Conservation (phyloP, 1,140 invertebrate genomes). For the Phenacoccus solenopsis region DNA sequence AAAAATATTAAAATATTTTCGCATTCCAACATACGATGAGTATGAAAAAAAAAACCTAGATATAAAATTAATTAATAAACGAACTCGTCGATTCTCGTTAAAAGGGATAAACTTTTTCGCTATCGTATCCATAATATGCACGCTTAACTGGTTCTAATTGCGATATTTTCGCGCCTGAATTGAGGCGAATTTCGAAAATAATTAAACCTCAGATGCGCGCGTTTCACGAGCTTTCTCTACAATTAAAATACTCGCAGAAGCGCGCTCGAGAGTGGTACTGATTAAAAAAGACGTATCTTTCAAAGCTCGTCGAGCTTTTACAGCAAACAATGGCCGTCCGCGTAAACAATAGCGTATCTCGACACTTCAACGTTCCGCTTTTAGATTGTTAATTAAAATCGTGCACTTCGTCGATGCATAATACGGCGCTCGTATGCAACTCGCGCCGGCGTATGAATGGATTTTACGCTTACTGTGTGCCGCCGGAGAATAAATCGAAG, state of each 20-base stretch:
- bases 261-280: background rate
- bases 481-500: conserved; percentile 97
- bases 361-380: background rate
- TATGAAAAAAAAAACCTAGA: too few relatives aligned
- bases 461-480: conserved; percentile 82
- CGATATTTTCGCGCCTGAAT: too few relatives aligned
- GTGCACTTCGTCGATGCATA: background rate
- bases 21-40: too few relatives aligned
- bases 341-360: background rate
- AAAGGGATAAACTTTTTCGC: too few relatives aligned
- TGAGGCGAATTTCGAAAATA: too few relatives aligned
- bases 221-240: background rate
- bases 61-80: too few relatives aligned
- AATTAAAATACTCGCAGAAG: conserved; percentile 4
- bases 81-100: too few relatives aligned
- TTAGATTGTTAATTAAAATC: background rate
- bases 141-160: too few relatives aligned
- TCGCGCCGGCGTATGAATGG: background rate
- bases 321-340: background rate
- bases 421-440: background rate
- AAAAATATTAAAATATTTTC: too few relatives aligned
- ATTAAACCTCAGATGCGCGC: too few relatives aligned
- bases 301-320: background rate
- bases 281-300: background rate
- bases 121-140: too few relatives aligned